These are phyloP conservation scores for Shinisaurus crocodilurus DNA, from an alignment of 2,113 vertebrate genomes.

Conservation along the genomic window DNA sequence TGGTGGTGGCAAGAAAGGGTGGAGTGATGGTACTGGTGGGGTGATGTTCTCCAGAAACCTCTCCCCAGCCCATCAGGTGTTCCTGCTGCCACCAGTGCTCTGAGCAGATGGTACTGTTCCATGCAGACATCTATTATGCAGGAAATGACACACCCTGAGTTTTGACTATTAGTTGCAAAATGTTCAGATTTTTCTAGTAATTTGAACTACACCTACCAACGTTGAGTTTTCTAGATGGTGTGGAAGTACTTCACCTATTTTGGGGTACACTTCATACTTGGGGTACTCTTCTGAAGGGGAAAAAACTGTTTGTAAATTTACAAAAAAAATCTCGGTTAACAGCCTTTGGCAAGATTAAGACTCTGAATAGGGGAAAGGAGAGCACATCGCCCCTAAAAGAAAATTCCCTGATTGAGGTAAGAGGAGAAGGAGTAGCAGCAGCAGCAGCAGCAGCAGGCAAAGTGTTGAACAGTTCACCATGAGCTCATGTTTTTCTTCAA, in stretches of 20 bases:
- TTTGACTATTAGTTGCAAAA: not conserved
- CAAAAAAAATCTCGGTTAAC: slow-evolving; percentile 19
- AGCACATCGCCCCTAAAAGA: not conserved
- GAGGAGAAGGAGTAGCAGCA: not conserved
- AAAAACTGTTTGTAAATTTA: slow-evolving; percentile 39
- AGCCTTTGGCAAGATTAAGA: slow-evolving; percentile 13
- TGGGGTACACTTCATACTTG: not conserved
- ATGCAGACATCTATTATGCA: not conserved
- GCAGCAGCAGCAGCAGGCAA: not conserved
- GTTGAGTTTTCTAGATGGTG: not conserved
- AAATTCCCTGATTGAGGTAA: not conserved
- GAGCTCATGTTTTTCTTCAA: not conserved
- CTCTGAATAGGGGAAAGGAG: not conserved
- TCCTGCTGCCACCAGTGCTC: not conserved
- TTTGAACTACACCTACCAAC: not conserved
- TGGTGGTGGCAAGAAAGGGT: not conserved
- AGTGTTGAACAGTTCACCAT: not conserved
- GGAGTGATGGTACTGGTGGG: not conserved
- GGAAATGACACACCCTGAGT: not conserved
- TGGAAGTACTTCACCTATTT: not conserved
- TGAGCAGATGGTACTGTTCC: not conserved
- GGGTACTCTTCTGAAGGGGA: too few relatives aligned
- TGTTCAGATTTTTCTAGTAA: too few relatives aligned
- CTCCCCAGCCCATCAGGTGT: not conserved
- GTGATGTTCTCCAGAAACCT: too few relatives aligned